A percentile compares a stretch with the other conserved stretches of the same genome.
Conservation (phyloP, 1,140 invertebrate genomes). For the Mya arenaria region DNA sequence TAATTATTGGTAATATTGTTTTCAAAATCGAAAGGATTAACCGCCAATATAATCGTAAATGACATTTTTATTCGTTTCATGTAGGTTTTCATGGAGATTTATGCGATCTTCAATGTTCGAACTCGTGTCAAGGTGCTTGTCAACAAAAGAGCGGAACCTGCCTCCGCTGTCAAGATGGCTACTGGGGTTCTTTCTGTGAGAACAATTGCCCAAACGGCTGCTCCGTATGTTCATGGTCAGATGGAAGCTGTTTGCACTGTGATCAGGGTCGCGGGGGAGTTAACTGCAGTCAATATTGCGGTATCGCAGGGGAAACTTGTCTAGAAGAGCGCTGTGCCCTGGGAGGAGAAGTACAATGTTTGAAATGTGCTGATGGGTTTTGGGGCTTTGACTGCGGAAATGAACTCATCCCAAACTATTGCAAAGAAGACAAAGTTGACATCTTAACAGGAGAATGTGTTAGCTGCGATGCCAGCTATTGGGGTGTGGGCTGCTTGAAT, state of each 20-base stretch:
- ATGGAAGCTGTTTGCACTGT: conserved; percentile 1
- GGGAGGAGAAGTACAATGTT: neutral
- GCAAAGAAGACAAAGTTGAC: neutral
- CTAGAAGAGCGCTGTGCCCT: neutral
- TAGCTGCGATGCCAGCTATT: neutral
- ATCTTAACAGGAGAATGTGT: neutral
- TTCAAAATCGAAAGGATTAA: too few species aligned
- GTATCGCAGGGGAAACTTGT: neutral
- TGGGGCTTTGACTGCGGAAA: conserved; percentile 13
- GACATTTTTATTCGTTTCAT: neutral
- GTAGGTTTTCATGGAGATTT: neutral
- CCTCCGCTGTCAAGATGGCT: neutral
- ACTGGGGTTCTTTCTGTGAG: conserved; percentile 3
- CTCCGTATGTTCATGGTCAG: neutral
- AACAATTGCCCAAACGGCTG: conserved; percentile 1
- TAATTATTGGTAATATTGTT: too few species aligned
- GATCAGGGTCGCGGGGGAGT: neutral
- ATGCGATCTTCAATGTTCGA: neutral
- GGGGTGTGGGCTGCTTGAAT: neutral
- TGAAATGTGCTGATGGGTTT: neutral
- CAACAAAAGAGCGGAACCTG: neutral
- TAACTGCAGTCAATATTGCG: neutral
- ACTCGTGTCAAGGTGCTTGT: neutral
- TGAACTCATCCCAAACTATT: neutral
- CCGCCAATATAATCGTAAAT: too few species aligned